These are phyloP conservation scores for Phaethon lepturus DNA, from an alignment of 2,113 vertebrate genomes.

Conservation along the genomic window DNA sequence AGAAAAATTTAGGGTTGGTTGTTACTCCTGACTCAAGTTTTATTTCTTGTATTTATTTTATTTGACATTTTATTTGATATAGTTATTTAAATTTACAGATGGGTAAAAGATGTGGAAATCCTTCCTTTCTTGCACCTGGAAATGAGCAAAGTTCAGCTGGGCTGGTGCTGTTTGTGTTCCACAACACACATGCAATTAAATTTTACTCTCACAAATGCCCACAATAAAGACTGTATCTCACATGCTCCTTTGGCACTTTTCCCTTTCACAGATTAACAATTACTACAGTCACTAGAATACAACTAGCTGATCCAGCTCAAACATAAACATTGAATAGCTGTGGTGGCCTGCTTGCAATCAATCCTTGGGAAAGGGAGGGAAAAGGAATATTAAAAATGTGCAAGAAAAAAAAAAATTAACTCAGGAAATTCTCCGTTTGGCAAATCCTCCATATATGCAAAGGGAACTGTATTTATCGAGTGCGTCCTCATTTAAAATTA, in stretches of 20 bases:
- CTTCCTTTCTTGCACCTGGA: not conserved
- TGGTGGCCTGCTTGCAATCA: not conserved
- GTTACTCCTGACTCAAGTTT: not conserved
- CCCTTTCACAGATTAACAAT: not conserved
- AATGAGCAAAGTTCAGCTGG: not conserved
- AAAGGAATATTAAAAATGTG: not conserved
- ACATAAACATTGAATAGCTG: not conserved
- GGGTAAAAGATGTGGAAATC: not conserved
- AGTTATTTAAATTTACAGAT: not conserved
- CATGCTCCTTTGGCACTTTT: not conserved
- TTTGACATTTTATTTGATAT: not conserved
- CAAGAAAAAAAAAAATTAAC: not conserved
- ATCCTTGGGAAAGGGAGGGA: not conserved
- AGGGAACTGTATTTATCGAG: not conserved
- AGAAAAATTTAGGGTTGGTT: not conserved
- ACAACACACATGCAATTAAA: fast-evolving
- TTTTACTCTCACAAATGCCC: not conserved
- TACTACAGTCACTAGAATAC: not conserved
- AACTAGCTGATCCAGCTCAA: not conserved
- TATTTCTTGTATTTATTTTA: no score
- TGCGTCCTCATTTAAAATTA: not conserved
- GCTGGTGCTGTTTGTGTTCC: not conserved
- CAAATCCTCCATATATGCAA: not conserved
- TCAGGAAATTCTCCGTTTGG: not conserved
- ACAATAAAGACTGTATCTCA: not conserved